These are phyloP conservation scores for Drosophila ambigua DNA, from an alignment of 1,140 invertebrate genomes.

Conservation along the genomic window DNA sequence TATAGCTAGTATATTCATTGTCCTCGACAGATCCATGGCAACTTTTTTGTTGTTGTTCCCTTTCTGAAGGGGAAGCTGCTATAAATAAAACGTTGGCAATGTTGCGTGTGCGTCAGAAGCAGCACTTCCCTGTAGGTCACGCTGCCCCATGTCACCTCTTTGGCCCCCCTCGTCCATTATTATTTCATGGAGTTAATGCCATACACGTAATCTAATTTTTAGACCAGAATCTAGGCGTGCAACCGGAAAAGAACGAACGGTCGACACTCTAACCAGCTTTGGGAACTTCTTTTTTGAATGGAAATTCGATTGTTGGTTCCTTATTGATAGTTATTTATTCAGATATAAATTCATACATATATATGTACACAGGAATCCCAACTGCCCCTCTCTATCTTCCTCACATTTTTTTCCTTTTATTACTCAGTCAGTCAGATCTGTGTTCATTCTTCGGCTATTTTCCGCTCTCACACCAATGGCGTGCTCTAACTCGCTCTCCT, in stretches of 20 bases:
- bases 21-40: constrained; percentile 47
- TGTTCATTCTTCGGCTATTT: too few relatives aligned
- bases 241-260: background rate
- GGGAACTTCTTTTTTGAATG: too few relatives aligned
- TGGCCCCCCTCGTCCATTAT: constrained; percentile 44
- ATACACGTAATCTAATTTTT: constrained; percentile 35
- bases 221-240: background rate
- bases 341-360: background rate
- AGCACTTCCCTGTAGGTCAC: background rate
- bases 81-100: constrained; percentile 43
- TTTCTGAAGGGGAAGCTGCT: constrained; percentile 41
- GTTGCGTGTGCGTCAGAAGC: constrained; percentile 42
- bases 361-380: background rate
- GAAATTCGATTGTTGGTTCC: too few relatives aligned
- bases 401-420: too few relatives aligned
- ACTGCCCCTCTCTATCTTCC: too few relatives aligned
- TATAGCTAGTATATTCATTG: constrained; percentile 37
- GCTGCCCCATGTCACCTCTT: constrained; percentile 3
- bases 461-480: too few relatives aligned
- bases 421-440: too few relatives aligned
- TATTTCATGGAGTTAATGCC: constrained; percentile 37
- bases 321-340: too few relatives aligned
- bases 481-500: too few relatives aligned
- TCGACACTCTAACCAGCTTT: background rate
- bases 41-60: constrained; percentile 14